Conservation (phyloP, 2,888 invertebrate genomes). For the Andrena chrysosceles region DNA sequence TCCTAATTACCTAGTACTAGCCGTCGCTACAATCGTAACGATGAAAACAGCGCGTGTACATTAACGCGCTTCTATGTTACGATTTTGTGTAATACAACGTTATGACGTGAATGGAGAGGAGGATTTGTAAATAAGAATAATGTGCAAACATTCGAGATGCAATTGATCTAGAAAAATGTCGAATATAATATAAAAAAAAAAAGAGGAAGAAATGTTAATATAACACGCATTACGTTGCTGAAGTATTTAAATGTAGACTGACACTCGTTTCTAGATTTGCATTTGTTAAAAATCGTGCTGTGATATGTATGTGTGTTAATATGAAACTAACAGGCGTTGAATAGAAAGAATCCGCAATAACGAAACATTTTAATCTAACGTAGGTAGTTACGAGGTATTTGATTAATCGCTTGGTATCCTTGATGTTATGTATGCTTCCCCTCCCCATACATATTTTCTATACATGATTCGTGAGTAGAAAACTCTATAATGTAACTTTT, state of each 20-base stretch:
- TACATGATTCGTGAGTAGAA: constrained; percentile 65
- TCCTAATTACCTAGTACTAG: constrained; percentile 34
- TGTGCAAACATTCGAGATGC: constrained; percentile 41
- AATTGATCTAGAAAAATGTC: constrained; percentile 43
- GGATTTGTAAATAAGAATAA: constrained; percentile 51
- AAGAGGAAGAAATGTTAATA: constrained; percentile 75
- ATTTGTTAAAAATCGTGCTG: constrained; percentile 82
- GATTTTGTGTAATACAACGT: constrained; percentile 10
- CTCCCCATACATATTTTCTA: constrained; percentile 70
- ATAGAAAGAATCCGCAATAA: constrained; percentile 54
- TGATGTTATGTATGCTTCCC: constrained; percentile 71
- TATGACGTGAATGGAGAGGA: constrained; percentile 11
- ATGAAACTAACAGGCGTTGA: constrained; percentile 66
- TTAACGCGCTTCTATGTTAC: constrained; percentile 5
- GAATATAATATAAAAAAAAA: constrained; percentile 53
- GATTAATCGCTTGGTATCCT: constrained; percentile 68
- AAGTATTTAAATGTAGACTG: constrained; percentile 79
- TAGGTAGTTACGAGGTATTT: constrained; percentile 62
- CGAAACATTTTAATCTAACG: constrained; percentile 65
- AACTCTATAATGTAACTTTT: constrained; percentile 69
- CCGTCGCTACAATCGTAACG: constrained; percentile 1
- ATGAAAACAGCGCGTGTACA: background rate
- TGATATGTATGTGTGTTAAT: constrained; percentile 79
- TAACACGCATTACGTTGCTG: constrained; percentile 76
- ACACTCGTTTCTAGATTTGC: constrained; percentile 73